These are phyloP conservation scores for Parnassius mnemosyne DNA, from an alignment of 2,888 invertebrate genomes.

Conservation along the genomic window DNA sequence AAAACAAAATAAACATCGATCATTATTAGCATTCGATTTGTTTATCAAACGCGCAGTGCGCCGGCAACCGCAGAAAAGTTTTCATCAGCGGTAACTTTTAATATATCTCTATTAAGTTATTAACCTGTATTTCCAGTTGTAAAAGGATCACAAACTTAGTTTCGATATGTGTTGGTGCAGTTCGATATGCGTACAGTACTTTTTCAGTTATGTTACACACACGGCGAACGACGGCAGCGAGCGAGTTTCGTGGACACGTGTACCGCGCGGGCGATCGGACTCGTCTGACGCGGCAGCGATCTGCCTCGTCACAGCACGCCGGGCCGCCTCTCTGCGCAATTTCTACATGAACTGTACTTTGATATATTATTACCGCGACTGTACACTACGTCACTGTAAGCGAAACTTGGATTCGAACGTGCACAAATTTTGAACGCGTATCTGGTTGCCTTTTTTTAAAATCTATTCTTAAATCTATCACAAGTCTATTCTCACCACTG, in stretches of 20 bases:
- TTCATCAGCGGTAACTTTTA: constrained; percentile 3
- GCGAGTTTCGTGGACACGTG: constrained; percentile 46
- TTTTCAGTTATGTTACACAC: constrained; percentile 32
- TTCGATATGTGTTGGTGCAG: constrained; percentile 10
- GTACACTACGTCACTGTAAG: constrained; percentile 32
- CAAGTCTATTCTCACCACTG: no score
- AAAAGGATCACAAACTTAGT: constrained; percentile 25
- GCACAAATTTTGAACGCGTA: no score
- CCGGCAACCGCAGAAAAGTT: constrained; percentile 10
- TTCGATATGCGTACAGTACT: constrained; percentile 23
- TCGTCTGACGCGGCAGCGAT: constrained; percentile 46
- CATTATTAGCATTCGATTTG: constrained; percentile 31
- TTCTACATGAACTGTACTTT: constrained; percentile 40
- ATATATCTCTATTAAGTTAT: background rate
- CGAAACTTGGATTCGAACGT: background rate
- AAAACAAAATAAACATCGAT: constrained; percentile 37
- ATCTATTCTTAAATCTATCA: no score
- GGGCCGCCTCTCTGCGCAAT: constrained; percentile 70
- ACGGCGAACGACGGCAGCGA: constrained; percentile 34
- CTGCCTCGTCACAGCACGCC: constrained; percentile 27
- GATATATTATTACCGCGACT: constrained; percentile 25
- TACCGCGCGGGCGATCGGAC: constrained; percentile 54
- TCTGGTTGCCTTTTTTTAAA: no score
- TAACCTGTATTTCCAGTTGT: constrained; percentile 17
- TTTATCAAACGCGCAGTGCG: constrained; percentile 35